phyloP scores from a whole-genome alignment of 2,113 vertebrate genomes.

The Nicator chloris region DNA sequence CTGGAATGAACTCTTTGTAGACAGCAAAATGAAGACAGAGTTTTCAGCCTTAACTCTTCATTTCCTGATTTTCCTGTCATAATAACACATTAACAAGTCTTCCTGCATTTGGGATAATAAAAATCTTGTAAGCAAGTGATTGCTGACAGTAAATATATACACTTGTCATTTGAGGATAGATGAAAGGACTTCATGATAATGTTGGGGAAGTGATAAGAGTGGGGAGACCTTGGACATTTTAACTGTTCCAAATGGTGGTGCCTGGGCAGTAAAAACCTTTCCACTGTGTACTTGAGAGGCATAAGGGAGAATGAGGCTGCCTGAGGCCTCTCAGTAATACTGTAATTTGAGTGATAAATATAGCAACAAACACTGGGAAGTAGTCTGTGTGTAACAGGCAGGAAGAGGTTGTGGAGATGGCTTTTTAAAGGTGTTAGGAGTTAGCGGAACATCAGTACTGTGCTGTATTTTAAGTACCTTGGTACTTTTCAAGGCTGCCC shows the following conservation, averaged over 20 bases:
- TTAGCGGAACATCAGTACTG: background rate
- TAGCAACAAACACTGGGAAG: conserved; percentile 29
- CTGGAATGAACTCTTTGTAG: background rate
- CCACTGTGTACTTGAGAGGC: background rate
- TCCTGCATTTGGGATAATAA: conserved; percentile 1
- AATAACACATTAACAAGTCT: background rate
- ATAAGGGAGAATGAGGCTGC: background rate
- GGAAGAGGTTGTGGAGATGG: background rate
- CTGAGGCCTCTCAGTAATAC: background rate
- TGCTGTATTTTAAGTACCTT: background rate
- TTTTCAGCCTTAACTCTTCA: conserved; percentile 3
- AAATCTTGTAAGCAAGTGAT: background rate
- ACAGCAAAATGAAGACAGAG: background rate
- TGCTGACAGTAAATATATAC: background rate
- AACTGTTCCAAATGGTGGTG: background rate
- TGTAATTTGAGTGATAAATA: conserved; percentile 31
- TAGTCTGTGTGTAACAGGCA: background rate
- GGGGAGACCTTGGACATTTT: background rate
- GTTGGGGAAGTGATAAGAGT: background rate
- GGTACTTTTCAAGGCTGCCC: background rate
- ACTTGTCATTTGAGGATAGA: background rate
- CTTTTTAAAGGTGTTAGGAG: background rate
- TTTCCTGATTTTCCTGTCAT: background rate
- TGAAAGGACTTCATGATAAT: background rate
- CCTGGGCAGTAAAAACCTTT: conserved; percentile 14